Conservation (phyloP, 1,140 invertebrate species). For the Lordiphosa collinella region DNA sequence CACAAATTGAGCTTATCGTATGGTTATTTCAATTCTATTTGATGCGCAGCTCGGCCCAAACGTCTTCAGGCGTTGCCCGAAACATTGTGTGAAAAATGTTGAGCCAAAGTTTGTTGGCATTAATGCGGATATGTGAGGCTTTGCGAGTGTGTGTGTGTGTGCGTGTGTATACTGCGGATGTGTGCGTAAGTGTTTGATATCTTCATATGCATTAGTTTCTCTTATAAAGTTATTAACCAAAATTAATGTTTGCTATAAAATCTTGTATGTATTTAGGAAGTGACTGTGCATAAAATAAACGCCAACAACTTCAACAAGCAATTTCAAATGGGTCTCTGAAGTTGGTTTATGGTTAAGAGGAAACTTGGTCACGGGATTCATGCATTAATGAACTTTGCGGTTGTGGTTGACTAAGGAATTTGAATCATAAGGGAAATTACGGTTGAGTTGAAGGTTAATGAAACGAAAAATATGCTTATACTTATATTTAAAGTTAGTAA, state of each 20-base stretch:
- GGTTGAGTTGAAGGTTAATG: too few species aligned
- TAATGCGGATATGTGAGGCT: conserved; percentile 17
- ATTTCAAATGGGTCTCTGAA: not conserved
- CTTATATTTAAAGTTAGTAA: too few species aligned
- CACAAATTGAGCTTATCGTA: conserved; percentile 78
- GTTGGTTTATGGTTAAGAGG: conserved; percentile 15
- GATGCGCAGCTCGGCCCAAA: conserved; percentile 45
- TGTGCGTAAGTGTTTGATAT: conserved; percentile 31
- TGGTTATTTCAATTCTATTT: conserved; percentile 78
- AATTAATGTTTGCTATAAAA: conserved; percentile 74
- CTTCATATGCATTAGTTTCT: conserved; percentile 47
- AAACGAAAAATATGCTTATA: too few species aligned
- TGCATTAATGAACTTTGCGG: conserved; percentile 30
- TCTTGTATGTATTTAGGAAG: conserved; percentile 63
- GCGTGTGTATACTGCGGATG: conserved; percentile 15
- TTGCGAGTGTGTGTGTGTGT: conserved; percentile 4
- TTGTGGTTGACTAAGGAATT: not conserved
- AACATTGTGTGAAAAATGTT: conserved; percentile 73
- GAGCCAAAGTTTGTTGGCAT: conserved; percentile 48
- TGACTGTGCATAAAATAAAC: conserved; percentile 60
- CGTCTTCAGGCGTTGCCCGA: conserved; percentile 7
- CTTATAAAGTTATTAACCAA: conserved; percentile 77
- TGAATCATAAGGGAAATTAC: too few species aligned
- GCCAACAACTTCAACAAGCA: conserved; percentile 9
- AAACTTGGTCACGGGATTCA: conserved; percentile 30